Percentiles rank a stretch among this genome's conserved stretches.
Conservation (phyloP, 2,888 invertebrate species). For the Leucozona laternaria region DNA sequence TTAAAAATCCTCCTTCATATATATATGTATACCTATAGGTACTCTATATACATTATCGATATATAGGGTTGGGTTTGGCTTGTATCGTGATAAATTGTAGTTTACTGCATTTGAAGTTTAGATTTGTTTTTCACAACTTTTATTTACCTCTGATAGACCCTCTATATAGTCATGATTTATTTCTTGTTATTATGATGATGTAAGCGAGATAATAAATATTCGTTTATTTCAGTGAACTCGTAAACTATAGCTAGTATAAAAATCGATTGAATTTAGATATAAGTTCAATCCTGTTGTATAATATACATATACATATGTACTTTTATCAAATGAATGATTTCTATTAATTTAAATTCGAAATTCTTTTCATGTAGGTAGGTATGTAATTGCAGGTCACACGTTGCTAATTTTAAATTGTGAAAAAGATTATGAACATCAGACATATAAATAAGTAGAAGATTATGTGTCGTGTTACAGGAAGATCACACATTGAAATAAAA, state of each 20-base stretch:
- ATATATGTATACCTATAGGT: not conserved
- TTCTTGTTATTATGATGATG: conserved; percentile 43
- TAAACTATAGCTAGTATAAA: conserved; percentile 28
- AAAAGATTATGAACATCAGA: conserved; percentile 1
- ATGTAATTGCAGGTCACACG: conserved; percentile 6
- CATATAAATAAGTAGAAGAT: not conserved
- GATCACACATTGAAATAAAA: conserved; percentile 19
- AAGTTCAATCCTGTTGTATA: not conserved
- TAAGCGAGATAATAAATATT: conserved; percentile 30
- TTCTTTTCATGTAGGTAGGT: not conserved
- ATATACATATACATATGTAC: too few relatives aligned
- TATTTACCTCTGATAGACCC: conserved; percentile 2
- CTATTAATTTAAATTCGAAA: conserved; percentile 1
- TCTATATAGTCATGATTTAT: conserved; percentile 28
- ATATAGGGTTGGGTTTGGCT: conserved; percentile 10
- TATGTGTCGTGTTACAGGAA: conserved; percentile 40
- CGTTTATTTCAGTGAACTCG: conserved; percentile 10
- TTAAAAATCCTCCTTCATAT: conserved; percentile 43
- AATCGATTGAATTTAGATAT: not conserved
- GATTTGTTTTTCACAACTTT: conserved; percentile 67
- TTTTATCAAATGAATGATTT: not conserved
- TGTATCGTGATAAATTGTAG: conserved; percentile 77
- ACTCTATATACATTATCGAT: not conserved
- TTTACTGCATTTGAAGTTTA: conserved; percentile 77
- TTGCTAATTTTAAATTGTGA: conserved; percentile 11